A percentile compares a stretch with the other conserved stretches of the same genome.
phyloP scores from a whole-genome alignment of 2,888 invertebrate species.

The Epiperipatus broadwayi region DNA sequence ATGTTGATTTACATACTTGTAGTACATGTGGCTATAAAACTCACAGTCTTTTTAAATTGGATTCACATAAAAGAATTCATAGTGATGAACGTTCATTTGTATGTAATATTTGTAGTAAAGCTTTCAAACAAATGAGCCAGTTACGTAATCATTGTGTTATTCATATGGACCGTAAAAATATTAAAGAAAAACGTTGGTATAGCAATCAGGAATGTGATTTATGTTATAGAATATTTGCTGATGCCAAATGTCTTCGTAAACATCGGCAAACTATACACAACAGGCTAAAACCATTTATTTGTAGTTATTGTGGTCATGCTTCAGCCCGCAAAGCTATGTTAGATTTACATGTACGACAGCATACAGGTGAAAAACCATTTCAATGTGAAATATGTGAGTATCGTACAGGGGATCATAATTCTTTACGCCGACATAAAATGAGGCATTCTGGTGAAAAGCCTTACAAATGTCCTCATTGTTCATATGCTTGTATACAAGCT shows the following conservation, averaged over 20 bases:
- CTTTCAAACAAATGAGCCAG: constrained; percentile 27
- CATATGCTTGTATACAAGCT: constrained; percentile 27
- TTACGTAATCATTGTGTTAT: constrained; percentile 26
- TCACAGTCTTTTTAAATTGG: constrained; percentile 29
- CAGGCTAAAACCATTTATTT: constrained; percentile 25
- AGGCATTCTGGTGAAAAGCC: constrained; percentile 28
- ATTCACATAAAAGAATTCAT: constrained; percentile 30
- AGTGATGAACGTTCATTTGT: constrained; percentile 24
- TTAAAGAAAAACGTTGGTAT: constrained; percentile 21
- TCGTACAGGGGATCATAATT: constrained; percentile 28
- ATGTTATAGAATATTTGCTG: constrained; percentile 27
- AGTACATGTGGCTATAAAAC: constrained; percentile 23
- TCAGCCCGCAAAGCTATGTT: constrained; percentile 28
- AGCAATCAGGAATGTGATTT: constrained; percentile 24
- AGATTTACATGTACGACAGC: constrained; percentile 26
- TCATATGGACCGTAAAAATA: constrained; percentile 19
- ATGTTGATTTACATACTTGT: constrained; percentile 25
- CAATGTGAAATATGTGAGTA: constrained; percentile 37
- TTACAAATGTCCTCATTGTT: constrained; percentile 27
- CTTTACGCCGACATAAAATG: constrained; percentile 27
- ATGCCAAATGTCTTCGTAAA: constrained; percentile 26
- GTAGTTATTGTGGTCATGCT: constrained; percentile 25
- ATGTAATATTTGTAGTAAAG: constrained; percentile 27
- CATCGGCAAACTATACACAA: constrained; percentile 26
- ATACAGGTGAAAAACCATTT: constrained; percentile 30